These are phyloP conservation scores for Rhizoglyphus robini DNA, from an alignment of 1,140 invertebrate species.

Conservation along the genomic window DNA sequence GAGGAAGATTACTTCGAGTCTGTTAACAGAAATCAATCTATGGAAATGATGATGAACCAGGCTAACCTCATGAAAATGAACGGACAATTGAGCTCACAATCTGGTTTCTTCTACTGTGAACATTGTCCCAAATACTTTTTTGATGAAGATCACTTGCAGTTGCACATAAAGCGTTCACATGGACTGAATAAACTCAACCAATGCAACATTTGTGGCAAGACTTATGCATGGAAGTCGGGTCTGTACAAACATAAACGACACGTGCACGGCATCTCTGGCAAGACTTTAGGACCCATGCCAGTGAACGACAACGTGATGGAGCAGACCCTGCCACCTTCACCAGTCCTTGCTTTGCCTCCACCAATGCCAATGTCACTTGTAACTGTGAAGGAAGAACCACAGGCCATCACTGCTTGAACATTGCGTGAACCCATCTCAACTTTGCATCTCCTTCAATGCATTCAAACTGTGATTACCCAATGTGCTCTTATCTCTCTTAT, in stretches of 20 bases:
- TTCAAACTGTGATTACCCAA: no score
- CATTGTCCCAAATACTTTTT: conserved; percentile 8
- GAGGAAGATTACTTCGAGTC: neutral
- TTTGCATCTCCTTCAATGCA: no score
- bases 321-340: no score
- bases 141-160: neutral
- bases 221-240: conserved; percentile 9
- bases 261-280: neutral
- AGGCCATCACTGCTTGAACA: no score
- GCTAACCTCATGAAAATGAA: neutral
- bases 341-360: no score
- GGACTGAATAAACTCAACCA: neutral
- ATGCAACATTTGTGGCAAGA: conserved; percentile 14
- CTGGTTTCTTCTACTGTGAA: neutral
- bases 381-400: no score
- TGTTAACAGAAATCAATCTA: neutral
- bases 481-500: no score
- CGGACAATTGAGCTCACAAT: neutral
- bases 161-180: conserved; percentile 13
- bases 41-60: neutral
- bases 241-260: conserved; percentile 16
- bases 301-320: no score
- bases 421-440: no score
- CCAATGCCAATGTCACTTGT: no score
- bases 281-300: neutral